Percentiles rank a stretch among this genome's conserved stretches.
Evolutionary conservation across 2,888 invertebrate species (phyloP).

Genomic region (Phytoseiulus persimilis): DNA sequence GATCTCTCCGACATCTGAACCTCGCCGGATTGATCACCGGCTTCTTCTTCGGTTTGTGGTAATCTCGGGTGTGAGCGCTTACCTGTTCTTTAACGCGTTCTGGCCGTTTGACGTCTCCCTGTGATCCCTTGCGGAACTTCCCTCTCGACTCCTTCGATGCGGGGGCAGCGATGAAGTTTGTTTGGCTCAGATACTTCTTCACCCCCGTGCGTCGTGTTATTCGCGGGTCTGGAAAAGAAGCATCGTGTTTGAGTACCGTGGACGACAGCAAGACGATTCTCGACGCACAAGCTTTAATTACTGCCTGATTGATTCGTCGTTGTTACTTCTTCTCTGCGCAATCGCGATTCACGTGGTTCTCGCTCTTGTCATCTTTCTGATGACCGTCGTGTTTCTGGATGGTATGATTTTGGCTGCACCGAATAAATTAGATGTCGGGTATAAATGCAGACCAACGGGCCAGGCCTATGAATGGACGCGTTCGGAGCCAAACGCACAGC

Average conservation of each 20-base stretch:
- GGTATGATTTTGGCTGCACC: background rate
- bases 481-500: background rate
- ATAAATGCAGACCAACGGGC: background rate
- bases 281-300: background rate
- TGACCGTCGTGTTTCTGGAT: too few relatives aligned
- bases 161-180: slow-evolving; percentile 16
- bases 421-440: too few relatives aligned
- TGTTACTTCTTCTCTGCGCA: background rate
- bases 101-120: background rate
- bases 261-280: background rate
- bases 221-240: slow-evolving; percentile 1
- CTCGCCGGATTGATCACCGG: too few relatives aligned
- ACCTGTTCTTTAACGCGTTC: background rate
- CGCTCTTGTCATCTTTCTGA: background rate
- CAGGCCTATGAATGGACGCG: background rate
- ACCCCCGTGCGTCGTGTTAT: slow-evolving; percentile 28
- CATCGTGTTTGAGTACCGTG: background rate
- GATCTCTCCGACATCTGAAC: too few relatives aligned
- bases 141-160: slow-evolving; percentile 24
- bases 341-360: background rate
- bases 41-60: too few relatives aligned
- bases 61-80: background rate
- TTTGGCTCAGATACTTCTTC: slow-evolving; percentile 32
- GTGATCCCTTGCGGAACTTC: slow-evolving; percentile 17
- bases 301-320: background rate